A percentile compares a stretch with the other conserved stretches of the same genome.
These are phyloP conservation scores for Taphrorychus bicolor DNA, from an alignment of 2,888 invertebrate genomes.

Conservation along the genomic window DNA sequence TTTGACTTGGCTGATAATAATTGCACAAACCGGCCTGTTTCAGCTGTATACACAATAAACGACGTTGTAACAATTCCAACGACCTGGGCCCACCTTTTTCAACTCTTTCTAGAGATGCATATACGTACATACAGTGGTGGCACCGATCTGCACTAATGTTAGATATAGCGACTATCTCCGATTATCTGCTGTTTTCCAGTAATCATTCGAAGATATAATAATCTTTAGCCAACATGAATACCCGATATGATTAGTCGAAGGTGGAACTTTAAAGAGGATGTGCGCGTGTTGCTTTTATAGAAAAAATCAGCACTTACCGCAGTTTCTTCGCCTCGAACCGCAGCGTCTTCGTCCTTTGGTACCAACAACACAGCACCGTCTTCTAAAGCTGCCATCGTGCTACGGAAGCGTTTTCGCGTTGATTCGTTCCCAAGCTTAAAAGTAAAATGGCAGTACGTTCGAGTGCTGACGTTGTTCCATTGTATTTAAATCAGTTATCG, in stretches of 20 bases:
- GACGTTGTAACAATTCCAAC: not conserved
- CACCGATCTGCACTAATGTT: constrained; percentile 7
- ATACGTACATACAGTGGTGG: not conserved
- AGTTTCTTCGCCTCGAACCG: not conserved
- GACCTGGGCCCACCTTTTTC: constrained; percentile 8
- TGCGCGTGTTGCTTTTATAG: not conserved
- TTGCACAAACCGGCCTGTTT: constrained; percentile 13
- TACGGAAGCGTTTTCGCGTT: not conserved
- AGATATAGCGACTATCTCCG: constrained; percentile 34
- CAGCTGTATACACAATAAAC: constrained; percentile 28
- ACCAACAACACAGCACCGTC: not conserved
- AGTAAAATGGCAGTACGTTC: not conserved
- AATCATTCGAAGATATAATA: constrained; percentile 37
- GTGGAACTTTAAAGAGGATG: constrained; percentile 22
- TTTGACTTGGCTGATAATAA: constrained; percentile 9
- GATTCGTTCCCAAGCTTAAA: not conserved
- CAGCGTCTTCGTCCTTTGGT: not conserved
- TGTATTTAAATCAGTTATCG: constrained; percentile 30
- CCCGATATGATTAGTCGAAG: constrained; percentile 13
- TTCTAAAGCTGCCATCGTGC: not conserved
- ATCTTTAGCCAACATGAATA: constrained; percentile 25
- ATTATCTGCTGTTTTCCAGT: constrained; percentile 32
- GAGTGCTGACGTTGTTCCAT: constrained; percentile 22
- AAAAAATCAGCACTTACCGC: not conserved
- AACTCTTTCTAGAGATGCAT: constrained; percentile 15